Evolutionary conservation across 2,797 vertebrate species (phyloP), one percentile per base, ranked within the genome.

Genomic region (Cuculus canorus): DNA sequence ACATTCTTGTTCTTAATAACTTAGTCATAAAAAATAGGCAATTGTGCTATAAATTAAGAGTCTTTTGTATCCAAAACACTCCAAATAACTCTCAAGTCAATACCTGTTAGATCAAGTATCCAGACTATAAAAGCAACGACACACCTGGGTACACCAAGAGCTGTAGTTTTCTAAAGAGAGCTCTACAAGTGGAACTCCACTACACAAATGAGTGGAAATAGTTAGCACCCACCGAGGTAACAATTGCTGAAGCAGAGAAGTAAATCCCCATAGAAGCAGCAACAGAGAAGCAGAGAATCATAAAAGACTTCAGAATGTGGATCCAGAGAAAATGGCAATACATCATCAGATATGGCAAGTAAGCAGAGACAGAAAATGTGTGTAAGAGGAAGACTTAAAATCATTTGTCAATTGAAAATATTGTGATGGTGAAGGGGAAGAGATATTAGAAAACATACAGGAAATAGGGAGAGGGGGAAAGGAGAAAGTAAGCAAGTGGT

Each of bases 391-490:
- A 82, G 8, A 50, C n/a, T 39, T 48, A 19, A 65, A 85, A 52
- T 41, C 28, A 66, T 6, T 9, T 59, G 27, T 39, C 27, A 77
- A 39, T 2, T 30, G 17, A 92, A 86, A 86, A 86, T 32, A 66
- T 1, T 28, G 22, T 5, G 14, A 4, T 5, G 25, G 21, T 13
- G 33, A 92, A 75, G 12, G 4, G 3, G 57, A 69, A 72, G 28
- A 71, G 7, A 41, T 23, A 41, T 1, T 30, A 81, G 32, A 80
- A 85, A 71, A 71, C 3, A 17, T 28, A 72, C 9, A 52, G 64
- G 27, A 52, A 75, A 35, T 16, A 10, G 17, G 13, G 32, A 2
- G 6, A 6, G 0, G 0, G 10, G 7, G 3, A 18, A 57, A 48
- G 21, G 17, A 73, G 7, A 60, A 72, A 80, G 23, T 14, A 84